phyloP scores from a whole-genome alignment of 2,797 vertebrate genomes.

The Rhinatrema bivittatum region DNA sequence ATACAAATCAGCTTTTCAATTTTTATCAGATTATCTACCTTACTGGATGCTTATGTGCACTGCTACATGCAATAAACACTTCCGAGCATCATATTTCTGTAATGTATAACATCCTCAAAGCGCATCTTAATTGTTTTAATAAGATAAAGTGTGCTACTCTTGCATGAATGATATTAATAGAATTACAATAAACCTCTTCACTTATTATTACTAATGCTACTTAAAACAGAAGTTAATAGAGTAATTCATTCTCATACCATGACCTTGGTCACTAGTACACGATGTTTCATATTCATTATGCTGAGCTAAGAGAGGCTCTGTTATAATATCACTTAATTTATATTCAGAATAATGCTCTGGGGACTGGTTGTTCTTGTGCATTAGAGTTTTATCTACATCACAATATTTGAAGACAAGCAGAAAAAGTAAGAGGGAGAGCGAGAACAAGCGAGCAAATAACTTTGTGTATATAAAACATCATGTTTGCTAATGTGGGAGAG shows the following conservation, averaged over 20 bases:
- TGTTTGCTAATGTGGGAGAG: conserved; percentile 8
- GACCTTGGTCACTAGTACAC: conserved; percentile 88
- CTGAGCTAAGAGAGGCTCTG: conserved; percentile 77
- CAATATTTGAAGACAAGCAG: conserved; percentile 37
- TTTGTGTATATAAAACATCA: conserved; percentile 23
- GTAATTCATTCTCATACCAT: conserved; percentile 87
- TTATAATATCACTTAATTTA: conserved; percentile 97
- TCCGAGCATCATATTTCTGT: conserved; percentile 40
- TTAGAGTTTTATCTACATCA: conserved; percentile 67
- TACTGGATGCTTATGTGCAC: conserved; percentile 52
- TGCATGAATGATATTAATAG: conserved; percentile 80
- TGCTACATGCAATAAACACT: conserved; percentile 33
- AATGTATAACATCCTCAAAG: conserved; percentile 34
- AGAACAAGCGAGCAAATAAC: no score
- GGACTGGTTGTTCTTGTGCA: conserved; percentile 73
- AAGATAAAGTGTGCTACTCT: conserved; percentile 61
- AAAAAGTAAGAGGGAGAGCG: no score
- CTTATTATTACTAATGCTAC: conserved; percentile 88
- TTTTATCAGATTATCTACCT: conserved; percentile 79
- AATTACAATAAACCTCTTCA: conserved; percentile 53
- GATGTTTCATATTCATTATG: conserved; percentile 91
- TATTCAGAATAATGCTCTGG: conserved; percentile 82
- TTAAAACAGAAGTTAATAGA: conserved; percentile 92
- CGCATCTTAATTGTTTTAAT: conserved; percentile 58
- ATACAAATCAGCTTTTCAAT: conserved; percentile 75